Conservation (phyloP, 2,888 invertebrate genomes). For the Apamea sordens region DNA sequence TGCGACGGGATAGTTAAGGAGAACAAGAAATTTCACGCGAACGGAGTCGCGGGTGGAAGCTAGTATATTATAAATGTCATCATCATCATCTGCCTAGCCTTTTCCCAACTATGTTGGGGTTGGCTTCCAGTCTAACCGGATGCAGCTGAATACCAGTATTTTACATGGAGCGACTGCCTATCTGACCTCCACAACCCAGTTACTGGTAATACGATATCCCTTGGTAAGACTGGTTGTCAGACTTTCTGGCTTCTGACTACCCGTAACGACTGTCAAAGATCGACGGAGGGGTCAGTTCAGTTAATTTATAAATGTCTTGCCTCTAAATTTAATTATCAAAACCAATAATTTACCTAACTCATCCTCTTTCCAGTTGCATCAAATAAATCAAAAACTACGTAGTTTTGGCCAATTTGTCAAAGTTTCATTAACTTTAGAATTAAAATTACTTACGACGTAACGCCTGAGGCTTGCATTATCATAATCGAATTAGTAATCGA, state of each 20-base stretch:
- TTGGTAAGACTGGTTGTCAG: too few relatives aligned
- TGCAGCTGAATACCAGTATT: too few relatives aligned
- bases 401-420: conserved; percentile 64
- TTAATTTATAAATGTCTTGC: background rate
- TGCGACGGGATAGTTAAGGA: background rate
- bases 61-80: background rate
- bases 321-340: conserved; percentile 53
- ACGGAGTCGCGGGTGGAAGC: background rate
- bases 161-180: too few relatives aligned
- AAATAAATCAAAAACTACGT: conserved; percentile 55
- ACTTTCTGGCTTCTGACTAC: too few relatives aligned
- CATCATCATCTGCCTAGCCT: too few relatives aligned
- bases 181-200: too few relatives aligned
- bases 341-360: conserved; percentile 48
- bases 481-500: conserved; percentile 75
- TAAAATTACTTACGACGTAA: conserved; percentile 47
- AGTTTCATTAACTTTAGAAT: conserved; percentile 62
- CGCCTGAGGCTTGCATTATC: conserved; percentile 64
- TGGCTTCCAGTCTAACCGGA: too few relatives aligned
- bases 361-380: conserved; percentile 21
- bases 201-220: too few relatives aligned
- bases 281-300: too few relatives aligned
- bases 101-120: too few relatives aligned
- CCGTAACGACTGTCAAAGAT: too few relatives aligned
- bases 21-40: background rate